These are phyloP conservation scores for Bufo bufo DNA, from an alignment of 2,113 vertebrate species.

Conservation along the genomic window DNA sequence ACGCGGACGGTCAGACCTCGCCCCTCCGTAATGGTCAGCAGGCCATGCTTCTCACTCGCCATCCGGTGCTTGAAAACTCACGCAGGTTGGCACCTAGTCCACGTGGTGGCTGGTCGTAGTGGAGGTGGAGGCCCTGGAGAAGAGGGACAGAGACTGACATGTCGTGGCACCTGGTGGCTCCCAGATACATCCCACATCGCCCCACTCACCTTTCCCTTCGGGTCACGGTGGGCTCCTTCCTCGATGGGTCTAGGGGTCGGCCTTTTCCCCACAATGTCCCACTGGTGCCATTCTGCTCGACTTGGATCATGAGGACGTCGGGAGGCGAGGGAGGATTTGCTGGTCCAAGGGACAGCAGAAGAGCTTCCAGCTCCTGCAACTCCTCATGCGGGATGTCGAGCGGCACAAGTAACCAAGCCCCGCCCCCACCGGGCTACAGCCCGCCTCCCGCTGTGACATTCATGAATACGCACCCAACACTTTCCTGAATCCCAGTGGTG, in stretches of 20 bases:
- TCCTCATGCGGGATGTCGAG: too few species aligned
- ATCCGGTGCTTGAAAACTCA: slow-evolving; percentile 94
- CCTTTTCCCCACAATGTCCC: slow-evolving; percentile 71
- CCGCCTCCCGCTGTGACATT: neutral
- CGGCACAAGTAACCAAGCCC: too few species aligned
- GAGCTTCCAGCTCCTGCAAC: slow-evolving; percentile 2
- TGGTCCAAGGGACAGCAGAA: neutral
- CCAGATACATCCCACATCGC: too few species aligned
- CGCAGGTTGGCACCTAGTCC: slow-evolving; percentile 88
- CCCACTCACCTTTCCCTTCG: slow-evolving; percentile 24
- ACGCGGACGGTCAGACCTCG: slow-evolving; percentile 95
- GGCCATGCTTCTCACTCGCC: slow-evolving; percentile 83
- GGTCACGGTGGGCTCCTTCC: slow-evolving; percentile 69
- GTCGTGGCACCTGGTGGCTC: neutral
- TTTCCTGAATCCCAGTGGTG: too few species aligned
- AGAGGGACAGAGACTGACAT: neutral
- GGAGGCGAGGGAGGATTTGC: slow-evolving; percentile 69
- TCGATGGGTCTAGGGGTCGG: too few species aligned
- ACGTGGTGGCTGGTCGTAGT: slow-evolving; percentile 83
- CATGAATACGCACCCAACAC: neutral
- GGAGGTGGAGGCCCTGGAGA: slow-evolving; percentile 81
- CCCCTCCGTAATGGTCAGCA: slow-evolving; percentile 94
- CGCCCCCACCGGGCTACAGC: neutral
- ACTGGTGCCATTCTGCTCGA: slow-evolving; percentile 77
- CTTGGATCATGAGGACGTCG: slow-evolving; percentile 82